Evolutionary conservation across 2,888 invertebrate species (phyloP).

Genomic region (Metalampra italica): DNA sequence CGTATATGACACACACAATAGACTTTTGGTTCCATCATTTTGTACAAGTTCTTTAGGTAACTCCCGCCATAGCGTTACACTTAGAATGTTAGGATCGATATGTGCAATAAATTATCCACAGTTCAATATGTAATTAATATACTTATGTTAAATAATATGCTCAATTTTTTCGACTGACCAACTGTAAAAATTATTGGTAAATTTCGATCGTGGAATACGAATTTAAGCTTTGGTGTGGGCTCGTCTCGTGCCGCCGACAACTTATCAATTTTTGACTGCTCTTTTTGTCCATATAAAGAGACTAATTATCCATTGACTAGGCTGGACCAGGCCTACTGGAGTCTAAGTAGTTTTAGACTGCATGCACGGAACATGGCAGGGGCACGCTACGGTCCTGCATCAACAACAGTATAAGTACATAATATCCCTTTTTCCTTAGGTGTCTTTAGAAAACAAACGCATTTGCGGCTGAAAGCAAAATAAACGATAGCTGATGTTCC

Average conservation of each 20-base stretch:
- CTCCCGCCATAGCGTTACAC: constrained; percentile 51
- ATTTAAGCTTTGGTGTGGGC: constrained; percentile 29
- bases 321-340: background rate
- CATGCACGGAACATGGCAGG: constrained; percentile 11
- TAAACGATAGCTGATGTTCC: no score
- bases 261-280: background rate
- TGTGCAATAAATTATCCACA: constrained; percentile 69
- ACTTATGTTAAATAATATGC: constrained; percentile 47
- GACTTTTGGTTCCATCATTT: constrained; percentile 41
- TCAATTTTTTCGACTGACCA: constrained; percentile 77
- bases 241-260: background rate
- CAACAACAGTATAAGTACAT: constrained; percentile 12
- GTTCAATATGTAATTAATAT: constrained; percentile 49
- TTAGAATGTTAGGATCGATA: constrained; percentile 55
- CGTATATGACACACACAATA: constrained; percentile 48
- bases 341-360: background rate
- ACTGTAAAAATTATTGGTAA: constrained; percentile 60
- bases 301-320: background rate
- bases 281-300: no score
- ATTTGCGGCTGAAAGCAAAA: no score
- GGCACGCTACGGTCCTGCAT: constrained; percentile 23
- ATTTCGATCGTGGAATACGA: constrained; percentile 36
- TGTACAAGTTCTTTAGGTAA: constrained; percentile 40
- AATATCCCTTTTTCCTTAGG: no score
- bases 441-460: no score